These are phyloP conservation scores for Lacanobia wlatinum DNA, from an alignment of 2,888 invertebrate species.

Conservation along the genomic window DNA sequence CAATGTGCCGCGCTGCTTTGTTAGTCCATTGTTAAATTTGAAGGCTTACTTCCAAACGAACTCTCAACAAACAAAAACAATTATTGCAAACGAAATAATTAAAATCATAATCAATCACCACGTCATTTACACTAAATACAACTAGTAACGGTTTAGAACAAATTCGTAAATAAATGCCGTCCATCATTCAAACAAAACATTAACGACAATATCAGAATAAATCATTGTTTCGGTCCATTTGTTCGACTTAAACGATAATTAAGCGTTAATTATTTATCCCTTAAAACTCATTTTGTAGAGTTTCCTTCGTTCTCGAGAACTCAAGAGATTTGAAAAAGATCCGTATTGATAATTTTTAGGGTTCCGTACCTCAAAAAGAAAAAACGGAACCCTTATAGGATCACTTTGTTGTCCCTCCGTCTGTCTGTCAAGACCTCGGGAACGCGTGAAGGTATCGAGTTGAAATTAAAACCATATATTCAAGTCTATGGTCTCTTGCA, in stretches of 20 bases:
- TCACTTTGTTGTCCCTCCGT: too few relatives aligned
- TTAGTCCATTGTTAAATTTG: too few relatives aligned
- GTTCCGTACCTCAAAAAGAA: too few relatives aligned
- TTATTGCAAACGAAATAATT: not conserved
- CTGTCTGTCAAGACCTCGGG: too few relatives aligned
- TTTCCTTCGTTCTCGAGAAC: conserved; percentile 10
- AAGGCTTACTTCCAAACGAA: too few relatives aligned
- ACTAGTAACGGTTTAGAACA: not conserved
- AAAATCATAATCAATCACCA: not conserved
- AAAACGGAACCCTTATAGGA: too few relatives aligned
- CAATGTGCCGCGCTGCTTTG: too few relatives aligned
- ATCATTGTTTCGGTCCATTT: conserved; percentile 45
- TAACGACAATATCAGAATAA: conserved; percentile 41
- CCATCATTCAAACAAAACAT: conserved; percentile 26
- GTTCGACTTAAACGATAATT: conserved; percentile 33
- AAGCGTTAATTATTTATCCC: conserved; percentile 49
- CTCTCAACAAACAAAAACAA: not conserved
- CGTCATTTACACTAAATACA: not conserved
- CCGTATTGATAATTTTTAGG: conserved; percentile 22
- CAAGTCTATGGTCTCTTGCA: too few relatives aligned
- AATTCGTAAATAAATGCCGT: conserved; percentile 4
- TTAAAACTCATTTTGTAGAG: conserved; percentile 37
- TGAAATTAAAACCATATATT: too few relatives aligned
- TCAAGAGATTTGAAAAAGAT: conserved; percentile 44
- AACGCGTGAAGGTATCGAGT: too few relatives aligned